Percentiles rank a stretch among this genome's conserved stretches.
phyloP scores from a whole-genome alignment of 2,113 vertebrate genomes.

The Corynorhinus townsendii region DNA sequence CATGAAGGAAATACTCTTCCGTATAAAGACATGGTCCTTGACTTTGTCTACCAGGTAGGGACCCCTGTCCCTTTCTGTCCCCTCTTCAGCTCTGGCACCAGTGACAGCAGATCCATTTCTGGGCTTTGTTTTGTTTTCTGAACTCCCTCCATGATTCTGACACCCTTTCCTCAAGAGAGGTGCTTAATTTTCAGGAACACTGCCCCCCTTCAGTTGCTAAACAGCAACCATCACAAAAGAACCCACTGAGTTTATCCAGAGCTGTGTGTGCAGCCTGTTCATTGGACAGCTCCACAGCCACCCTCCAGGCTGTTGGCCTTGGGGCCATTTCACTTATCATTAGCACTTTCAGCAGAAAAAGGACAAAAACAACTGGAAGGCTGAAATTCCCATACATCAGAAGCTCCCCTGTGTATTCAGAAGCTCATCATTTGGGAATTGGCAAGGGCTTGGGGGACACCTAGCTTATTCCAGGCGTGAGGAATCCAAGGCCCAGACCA shows the following conservation, averaged over 20 bases:
- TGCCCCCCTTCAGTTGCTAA: not conserved
- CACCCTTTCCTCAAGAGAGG: not conserved
- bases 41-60: not conserved
- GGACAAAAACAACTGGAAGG: not conserved
- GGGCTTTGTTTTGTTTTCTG: not conserved
- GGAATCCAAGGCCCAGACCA: not conserved
- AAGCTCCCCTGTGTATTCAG: not conserved
- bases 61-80: not conserved
- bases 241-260: not conserved
- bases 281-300: not conserved
- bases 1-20: not conserved
- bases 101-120: not conserved
- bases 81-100: not conserved
- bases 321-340: not conserved
- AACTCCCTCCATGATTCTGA: not conserved
- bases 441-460: not conserved
- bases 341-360: constrained; percentile 26
- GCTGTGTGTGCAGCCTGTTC: not conserved
- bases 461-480: not conserved
- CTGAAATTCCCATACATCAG: not conserved
- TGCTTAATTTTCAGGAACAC: not conserved
- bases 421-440: not conserved
- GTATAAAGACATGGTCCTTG: not conserved
- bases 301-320: not conserved
- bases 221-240: not conserved